Base-by-base conservation (phyloP, 2,113 vertebrate genomes). In the Brachypodius melanocephalos region DNA sequence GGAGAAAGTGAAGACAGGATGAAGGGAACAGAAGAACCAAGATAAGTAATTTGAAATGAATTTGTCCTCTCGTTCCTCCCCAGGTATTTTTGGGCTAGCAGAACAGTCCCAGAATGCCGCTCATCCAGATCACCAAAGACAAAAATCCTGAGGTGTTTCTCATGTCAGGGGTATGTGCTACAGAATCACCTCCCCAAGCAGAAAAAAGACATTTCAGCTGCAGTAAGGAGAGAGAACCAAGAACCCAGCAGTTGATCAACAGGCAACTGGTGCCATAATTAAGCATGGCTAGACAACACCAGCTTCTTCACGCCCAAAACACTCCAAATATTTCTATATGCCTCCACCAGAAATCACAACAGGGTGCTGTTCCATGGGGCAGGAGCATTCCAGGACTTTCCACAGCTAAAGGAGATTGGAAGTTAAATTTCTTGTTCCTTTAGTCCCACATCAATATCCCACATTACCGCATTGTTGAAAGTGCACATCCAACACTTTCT, bases 371-470 rank as follows among this genome's bases (percentile, higher is more conserved):
- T 72, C 63, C 31, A 85, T 32, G 75, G 49, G 43, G 36, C 71
- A 93, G 82, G 31, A 88, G 82, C 82, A 90, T 95, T 93, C 85
- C 75, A 88, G 81, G 89, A 94, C 82, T 51, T 95, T 68, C 73
- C 67, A 79, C 59, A 88, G 71, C 74, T 82, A 43, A 68, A 85
- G 61, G 45, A 92, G 54, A 91, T 82, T 6, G 61, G 38, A 89
- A 94, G 52, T 58, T 54, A 48, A 94, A 73, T 17, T 61, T 28
- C 48, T 49, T 31, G 21, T 48, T 85, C 77, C 84, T 92, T 93
- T 69, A 88, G 62, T 42, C 42, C 63, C 12, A 0, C 15, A 76
- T 61, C 77, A 72, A 61, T 42, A 87, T 43, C 58, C 66, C 84
- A 72, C 77, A 51, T 83, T 26, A 88, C 71, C 1, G 0, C 71